Evolutionary conservation across 1,140 invertebrate species (phyloP).

Genomic region (Hesperophylax magnus): DNA sequence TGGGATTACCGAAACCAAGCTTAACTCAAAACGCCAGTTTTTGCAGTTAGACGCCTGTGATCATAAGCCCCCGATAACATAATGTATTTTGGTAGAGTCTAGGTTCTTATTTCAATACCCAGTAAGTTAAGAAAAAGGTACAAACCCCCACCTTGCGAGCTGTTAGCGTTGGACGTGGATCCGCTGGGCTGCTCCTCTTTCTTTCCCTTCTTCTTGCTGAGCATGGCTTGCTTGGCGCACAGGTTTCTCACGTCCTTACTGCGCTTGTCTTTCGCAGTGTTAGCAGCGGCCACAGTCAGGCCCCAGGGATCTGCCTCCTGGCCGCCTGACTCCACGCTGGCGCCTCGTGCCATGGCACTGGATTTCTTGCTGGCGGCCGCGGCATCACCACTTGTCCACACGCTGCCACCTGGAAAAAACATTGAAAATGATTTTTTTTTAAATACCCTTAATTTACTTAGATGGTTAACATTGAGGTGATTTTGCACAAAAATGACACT

Average conservation of each 20-base stretch:
- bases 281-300: slow-evolving; percentile 84
- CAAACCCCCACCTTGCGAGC: slow-evolving; percentile 40
- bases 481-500: too few species aligned
- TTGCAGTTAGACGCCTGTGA: too few species aligned
- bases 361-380: slow-evolving; percentile 11
- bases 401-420: slow-evolving; percentile 33
- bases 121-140: background rate
- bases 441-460: too few species aligned
- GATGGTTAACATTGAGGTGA: too few species aligned
- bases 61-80: too few species aligned
- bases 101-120: too few species aligned
- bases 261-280: slow-evolving; percentile 87
- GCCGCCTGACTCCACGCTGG: background rate
- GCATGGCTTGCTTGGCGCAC: slow-evolving; percentile 64
- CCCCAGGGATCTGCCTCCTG: slow-evolving; percentile 67
- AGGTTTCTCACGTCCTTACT: slow-evolving; percentile 82
- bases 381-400: slow-evolving; percentile 29
- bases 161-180: slow-evolving; percentile 45
- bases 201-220: slow-evolving; percentile 49
- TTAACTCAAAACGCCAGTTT: too few species aligned
- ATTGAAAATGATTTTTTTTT: background rate
- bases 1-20: too few species aligned
- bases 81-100: too few species aligned
- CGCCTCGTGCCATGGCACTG: background rate
- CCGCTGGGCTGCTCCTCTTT: slow-evolving; percentile 48